These are phyloP conservation scores for Pegoplata infirma DNA, from an alignment of 2,888 invertebrate genomes.

Conservation along the genomic window DNA sequence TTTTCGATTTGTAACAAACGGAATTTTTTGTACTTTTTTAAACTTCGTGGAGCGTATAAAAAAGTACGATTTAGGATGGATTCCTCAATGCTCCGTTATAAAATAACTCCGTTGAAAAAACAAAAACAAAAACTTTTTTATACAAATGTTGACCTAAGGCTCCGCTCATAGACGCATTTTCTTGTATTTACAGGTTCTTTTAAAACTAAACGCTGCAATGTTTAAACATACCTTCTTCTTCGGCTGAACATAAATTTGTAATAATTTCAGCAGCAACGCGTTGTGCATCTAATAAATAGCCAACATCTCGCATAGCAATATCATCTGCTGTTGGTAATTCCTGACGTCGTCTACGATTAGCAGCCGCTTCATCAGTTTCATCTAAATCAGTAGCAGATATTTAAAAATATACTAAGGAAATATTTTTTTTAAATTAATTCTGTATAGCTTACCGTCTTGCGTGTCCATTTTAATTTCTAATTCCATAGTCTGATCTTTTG, in stretches of 20 bases:
- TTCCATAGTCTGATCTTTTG: constrained; percentile 58
- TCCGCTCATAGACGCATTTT: no score
- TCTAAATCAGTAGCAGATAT: constrained; percentile 51
- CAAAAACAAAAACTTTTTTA: no score
- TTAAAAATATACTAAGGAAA: constrained; percentile 7
- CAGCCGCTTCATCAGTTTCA: constrained; percentile 70
- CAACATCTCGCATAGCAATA: constrained; percentile 79
- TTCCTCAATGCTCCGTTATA: no score
- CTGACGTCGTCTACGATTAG: constrained; percentile 68
- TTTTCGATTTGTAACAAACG: no score
- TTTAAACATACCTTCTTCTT: constrained; percentile 81
- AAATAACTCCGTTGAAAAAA: no score
- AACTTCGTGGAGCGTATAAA: no score
- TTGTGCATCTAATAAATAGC: constrained; percentile 83
- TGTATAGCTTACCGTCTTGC: constrained; percentile 64
- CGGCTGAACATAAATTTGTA: constrained; percentile 83
- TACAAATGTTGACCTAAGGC: no score
- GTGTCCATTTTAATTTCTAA: constrained; percentile 68
- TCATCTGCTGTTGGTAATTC: constrained; percentile 77
- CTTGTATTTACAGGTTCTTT: no score
- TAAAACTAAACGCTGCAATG: no score
- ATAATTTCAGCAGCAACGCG: constrained; percentile 84
- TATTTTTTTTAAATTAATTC: background rate
- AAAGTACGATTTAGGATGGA: no score
- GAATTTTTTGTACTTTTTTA: no score